phyloP scores from a whole-genome alignment of 2,797 vertebrate species.

The Poeciliopsis gracilis region DNA sequence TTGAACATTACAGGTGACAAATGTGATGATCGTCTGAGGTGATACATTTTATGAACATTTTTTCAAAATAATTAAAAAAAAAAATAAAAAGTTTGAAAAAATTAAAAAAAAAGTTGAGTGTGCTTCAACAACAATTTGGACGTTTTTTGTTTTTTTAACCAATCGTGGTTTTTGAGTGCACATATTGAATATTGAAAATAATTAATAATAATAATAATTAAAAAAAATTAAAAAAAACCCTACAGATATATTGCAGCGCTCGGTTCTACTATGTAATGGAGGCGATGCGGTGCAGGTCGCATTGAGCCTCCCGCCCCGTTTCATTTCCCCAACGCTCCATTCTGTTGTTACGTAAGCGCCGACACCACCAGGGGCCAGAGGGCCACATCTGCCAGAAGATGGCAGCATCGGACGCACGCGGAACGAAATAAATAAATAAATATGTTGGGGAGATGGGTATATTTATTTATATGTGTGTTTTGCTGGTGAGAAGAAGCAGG shows the following conservation, averaged over 20 bases:
- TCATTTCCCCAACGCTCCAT: constrained; percentile 16
- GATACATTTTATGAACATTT: too few species aligned
- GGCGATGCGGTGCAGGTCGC: constrained; percentile 2
- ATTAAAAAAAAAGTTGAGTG: too few species aligned
- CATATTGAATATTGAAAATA: not conserved
- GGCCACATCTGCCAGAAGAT: constrained; percentile 57
- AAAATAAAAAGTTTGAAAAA: too few species aligned
- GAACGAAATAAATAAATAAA: constrained; percentile 11
- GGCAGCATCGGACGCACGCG: constrained; percentile 46
- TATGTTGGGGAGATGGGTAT: constrained; percentile 2
- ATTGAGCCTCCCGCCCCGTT: not conserved
- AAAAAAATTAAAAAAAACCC: not conserved
- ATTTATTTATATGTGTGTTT: constrained; percentile 7
- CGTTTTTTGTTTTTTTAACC: not conserved
- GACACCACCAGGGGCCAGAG: constrained; percentile 29
- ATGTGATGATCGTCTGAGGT: too few species aligned
- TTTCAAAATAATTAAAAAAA: too few species aligned
- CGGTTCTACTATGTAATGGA: not conserved
- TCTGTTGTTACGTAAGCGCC: constrained; percentile 51
- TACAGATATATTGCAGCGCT: not conserved
- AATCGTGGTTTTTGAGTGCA: not conserved
- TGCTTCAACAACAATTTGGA: too few species aligned
- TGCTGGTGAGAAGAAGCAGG: constrained; percentile 22
- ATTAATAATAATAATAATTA: not conserved
- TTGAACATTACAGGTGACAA: too few species aligned